These are phyloP conservation scores for Glareola pratincola DNA, from an alignment of 2,113 vertebrate genomes.

Conservation along the genomic window DNA sequence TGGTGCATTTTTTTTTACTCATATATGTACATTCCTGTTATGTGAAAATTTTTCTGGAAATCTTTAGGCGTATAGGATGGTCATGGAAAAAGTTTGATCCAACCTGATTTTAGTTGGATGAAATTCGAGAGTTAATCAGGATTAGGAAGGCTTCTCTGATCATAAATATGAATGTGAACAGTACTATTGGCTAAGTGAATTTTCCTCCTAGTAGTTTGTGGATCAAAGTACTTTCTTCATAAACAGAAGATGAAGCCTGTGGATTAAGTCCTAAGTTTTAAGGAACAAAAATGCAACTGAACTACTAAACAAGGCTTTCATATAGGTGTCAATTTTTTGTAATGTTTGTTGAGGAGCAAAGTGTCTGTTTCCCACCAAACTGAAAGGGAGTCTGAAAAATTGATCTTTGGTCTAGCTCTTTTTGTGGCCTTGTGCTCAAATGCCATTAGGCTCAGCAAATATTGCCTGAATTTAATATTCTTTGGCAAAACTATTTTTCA, in stretches of 20 bases:
- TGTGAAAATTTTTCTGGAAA: background rate
- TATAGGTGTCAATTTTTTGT: background rate
- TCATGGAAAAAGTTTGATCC: background rate
- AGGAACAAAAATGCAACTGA: background rate
- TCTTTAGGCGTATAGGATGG: background rate
- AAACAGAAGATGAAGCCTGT: background rate
- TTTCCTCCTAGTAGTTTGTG: background rate
- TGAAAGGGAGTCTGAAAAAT: background rate
- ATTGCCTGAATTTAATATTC: background rate
- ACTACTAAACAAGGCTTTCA: background rate
- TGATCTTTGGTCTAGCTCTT: background rate
- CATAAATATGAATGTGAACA: background rate
- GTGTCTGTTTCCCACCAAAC: background rate
- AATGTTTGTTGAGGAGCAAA: background rate
- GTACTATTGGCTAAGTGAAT: background rate
- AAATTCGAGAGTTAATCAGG: background rate
- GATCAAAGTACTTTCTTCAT: background rate
- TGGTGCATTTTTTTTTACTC: background rate
- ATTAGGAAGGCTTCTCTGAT: background rate
- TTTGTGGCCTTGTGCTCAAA: background rate
- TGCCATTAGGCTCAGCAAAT: background rate
- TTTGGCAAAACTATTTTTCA: constrained; percentile 35
- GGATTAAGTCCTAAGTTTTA: background rate
- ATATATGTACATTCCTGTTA: background rate
- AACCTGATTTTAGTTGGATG: background rate